These are phyloP conservation scores for Cataglyphis albicans DNA, from an alignment of 2,888 invertebrate species.

Conservation along the genomic window DNA sequence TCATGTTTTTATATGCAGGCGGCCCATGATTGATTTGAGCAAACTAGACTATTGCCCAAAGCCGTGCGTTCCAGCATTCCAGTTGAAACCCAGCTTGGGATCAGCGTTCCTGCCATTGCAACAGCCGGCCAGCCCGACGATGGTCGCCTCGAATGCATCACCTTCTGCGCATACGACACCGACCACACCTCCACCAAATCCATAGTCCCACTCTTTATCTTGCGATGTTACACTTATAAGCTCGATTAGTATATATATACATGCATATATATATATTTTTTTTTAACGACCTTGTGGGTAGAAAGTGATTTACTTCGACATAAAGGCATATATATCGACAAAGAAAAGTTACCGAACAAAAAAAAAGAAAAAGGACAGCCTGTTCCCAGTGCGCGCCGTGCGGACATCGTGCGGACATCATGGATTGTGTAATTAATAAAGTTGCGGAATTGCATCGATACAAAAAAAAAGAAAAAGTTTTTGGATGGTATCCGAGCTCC, in stretches of 20 bases:
- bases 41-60: slow-evolving; percentile 87
- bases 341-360: slow-evolving; percentile 69
- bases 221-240: slow-evolving; percentile 79
- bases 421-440: slow-evolving; percentile 77
- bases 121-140: slow-evolving; percentile 84
- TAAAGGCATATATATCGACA: slow-evolving; percentile 70
- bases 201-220: slow-evolving; percentile 83
- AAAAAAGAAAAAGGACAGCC: slow-evolving; percentile 62
- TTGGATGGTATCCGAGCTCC: slow-evolving; percentile 74
- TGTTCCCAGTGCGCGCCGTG: slow-evolving; percentile 76
- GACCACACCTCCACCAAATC: slow-evolving; percentile 85
- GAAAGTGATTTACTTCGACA: slow-evolving; percentile 79
- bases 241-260: slow-evolving; percentile 77
- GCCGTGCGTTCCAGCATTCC: slow-evolving; percentile 90
- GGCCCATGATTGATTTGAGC: slow-evolving; percentile 86
- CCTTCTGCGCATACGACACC: slow-evolving; percentile 83
- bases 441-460: slow-evolving; percentile 75
- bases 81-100: slow-evolving; percentile 92
- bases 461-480: slow-evolving; percentile 66
- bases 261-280: slow-evolving; percentile 76
- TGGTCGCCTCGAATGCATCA: slow-evolving; percentile 80
- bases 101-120: slow-evolving; percentile 93
- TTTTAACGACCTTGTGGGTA: slow-evolving; percentile 78
- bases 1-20: slow-evolving; percentile 79
- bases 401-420: slow-evolving; percentile 63